Conservation (phyloP, 1,140 invertebrate species). For the Danaus melanippus region DNA sequence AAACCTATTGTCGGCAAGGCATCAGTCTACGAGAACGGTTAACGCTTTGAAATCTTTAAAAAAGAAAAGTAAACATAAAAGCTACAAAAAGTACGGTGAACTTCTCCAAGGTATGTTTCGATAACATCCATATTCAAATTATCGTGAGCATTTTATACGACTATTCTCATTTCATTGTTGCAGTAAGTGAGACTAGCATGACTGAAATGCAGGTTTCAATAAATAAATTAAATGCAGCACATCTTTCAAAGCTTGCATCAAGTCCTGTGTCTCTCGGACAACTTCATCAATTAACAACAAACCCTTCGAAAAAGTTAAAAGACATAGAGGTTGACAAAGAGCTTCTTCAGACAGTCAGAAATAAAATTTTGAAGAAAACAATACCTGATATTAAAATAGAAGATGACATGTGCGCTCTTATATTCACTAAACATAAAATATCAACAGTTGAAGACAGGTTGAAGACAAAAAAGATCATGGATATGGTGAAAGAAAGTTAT, state of each 20-base stretch:
- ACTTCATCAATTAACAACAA: slow-evolving; percentile 71
- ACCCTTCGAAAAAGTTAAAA: slow-evolving; percentile 36
- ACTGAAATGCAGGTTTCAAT: slow-evolving; percentile 77
- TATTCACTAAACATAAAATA: slow-evolving; percentile 57
- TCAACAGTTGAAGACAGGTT: slow-evolving; percentile 48
- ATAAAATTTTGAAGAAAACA: slow-evolving; percentile 57
- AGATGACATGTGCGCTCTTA: slow-evolving; percentile 63
- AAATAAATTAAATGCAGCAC: slow-evolving; percentile 75
- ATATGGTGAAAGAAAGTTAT: slow-evolving; percentile 66
- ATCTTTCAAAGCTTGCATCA: slow-evolving; percentile 76
- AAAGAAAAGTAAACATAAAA: slow-evolving; percentile 56
- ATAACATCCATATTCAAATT: slow-evolving; percentile 4
- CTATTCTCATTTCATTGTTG: slow-evolving; percentile 26
- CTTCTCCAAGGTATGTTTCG: slow-evolving; percentile 50
- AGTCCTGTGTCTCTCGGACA: slow-evolving; percentile 73
- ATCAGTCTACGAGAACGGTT: slow-evolving; percentile 60
- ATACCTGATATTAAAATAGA: slow-evolving; percentile 40
- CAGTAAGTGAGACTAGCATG: slow-evolving; percentile 75
- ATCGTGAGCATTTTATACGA: slow-evolving; percentile 4
- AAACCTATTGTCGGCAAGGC: slow-evolving; percentile 39
- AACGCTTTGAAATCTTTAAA: slow-evolving; percentile 45
- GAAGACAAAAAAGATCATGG: slow-evolving; percentile 53
- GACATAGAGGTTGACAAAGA: slow-evolving; percentile 59
- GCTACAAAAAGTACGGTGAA: slow-evolving; percentile 65
- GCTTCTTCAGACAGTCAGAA: slow-evolving; percentile 56